phyloP scores from a whole-genome alignment of 2,888 invertebrate genomes.

The Elysia crispata region DNA sequence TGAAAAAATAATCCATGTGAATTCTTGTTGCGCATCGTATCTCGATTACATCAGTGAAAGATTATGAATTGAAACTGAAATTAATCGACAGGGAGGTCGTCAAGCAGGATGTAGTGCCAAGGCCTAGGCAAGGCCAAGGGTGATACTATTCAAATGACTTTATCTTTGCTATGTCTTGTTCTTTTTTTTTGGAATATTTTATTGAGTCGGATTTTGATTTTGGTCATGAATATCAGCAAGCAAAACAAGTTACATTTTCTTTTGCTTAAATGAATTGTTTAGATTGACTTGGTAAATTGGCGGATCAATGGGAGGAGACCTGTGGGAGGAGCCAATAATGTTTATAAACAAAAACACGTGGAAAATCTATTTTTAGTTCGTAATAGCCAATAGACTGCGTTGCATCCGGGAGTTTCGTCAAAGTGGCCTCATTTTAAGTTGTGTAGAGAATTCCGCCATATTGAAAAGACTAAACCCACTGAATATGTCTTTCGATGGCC shows the following conservation, averaged over 20 bases:
- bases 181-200: too few species aligned
- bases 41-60: too few species aligned
- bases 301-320: too few species aligned
- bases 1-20: too few species aligned
- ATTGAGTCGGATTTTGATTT: too few species aligned
- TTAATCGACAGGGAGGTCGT: background rate
- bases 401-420: slow-evolving; percentile 48
- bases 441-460: slow-evolving; percentile 52
- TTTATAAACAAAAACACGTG: slow-evolving; percentile 43
- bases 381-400: slow-evolving; percentile 40
- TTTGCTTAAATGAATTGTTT: too few species aligned
- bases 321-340: background rate
- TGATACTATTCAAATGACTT: background rate
- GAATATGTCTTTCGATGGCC: slow-evolving; percentile 70
- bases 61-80: too few species aligned
- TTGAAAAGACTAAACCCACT: slow-evolving; percentile 52
- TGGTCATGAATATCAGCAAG: too few species aligned
- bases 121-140: background rate
- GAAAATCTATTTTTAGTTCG: slow-evolving; percentile 39
- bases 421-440: slow-evolving; percentile 47
- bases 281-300: too few species aligned
- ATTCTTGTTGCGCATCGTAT: too few species aligned
- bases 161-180: too few species aligned
- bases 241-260: too few species aligned
- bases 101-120: background rate